Evolutionary conservation across 2,113 vertebrate genomes (phyloP).

Genomic region (Corynorhinus townsendii): DNA sequence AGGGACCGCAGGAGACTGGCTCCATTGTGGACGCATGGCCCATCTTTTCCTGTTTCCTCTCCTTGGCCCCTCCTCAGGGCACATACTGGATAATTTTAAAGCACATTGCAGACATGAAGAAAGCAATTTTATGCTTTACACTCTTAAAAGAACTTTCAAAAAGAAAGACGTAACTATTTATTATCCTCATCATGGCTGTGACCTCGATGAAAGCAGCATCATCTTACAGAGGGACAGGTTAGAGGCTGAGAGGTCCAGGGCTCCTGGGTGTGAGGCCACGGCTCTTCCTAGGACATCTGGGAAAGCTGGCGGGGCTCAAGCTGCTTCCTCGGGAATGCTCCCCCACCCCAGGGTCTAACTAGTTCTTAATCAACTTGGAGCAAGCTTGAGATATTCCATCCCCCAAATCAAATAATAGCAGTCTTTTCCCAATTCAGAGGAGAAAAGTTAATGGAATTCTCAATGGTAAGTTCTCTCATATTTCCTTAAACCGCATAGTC

Average conservation of each 20-base stretch:
- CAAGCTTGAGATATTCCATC: background rate
- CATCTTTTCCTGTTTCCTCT: background rate
- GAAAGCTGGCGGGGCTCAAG: background rate
- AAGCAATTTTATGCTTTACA: background rate
- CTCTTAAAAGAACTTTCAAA: background rate
- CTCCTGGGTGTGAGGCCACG: background rate
- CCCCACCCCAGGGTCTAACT: background rate
- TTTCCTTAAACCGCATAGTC: background rate
- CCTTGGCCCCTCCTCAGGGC: rapidly evolving
- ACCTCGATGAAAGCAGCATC: background rate
- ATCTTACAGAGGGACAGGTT: background rate
- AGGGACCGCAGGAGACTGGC: too few relatives aligned
- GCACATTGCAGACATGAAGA: background rate
- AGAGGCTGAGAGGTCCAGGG: background rate
- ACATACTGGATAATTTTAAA: background rate
- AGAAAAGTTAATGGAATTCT: background rate
- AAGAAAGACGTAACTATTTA: background rate
- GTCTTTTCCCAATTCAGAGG: background rate
- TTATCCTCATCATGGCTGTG: background rate
- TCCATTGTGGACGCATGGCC: rapidly evolving
- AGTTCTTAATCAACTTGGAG: background rate
- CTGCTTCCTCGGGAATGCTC: background rate
- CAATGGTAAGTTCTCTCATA: background rate
- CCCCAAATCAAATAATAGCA: background rate
- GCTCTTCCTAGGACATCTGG: background rate